Evolutionary conservation across 1,140 invertebrate species (phyloP), one percentile per base, ranked within the genome.

Genomic region (Vanessa tameamea): DNA sequence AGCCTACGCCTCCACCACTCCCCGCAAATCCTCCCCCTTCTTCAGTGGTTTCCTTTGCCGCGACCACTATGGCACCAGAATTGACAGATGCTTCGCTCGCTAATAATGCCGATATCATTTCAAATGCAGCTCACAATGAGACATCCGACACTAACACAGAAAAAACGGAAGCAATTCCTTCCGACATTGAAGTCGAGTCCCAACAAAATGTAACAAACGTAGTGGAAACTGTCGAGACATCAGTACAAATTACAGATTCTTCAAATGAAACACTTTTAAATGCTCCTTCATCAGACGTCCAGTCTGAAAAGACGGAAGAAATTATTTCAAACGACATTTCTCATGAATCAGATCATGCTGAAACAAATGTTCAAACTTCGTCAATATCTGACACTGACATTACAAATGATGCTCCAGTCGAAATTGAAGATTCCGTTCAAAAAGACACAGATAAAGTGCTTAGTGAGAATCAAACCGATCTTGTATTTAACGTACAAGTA

Each of bases 61-160:
- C 90, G 73, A 90, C 88, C 79, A 93, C 92, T 72, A 93, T 93
- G 93, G 93, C 92, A 87, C 89, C 93, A 78, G 90, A 93, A 86
- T 77, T 90, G 84, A 84, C 88, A 83, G 90, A 91, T 75, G 86
- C 88, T 86, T 85, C 87, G 80, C 85, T 87, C 82, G 83, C 85
- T 87, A 90, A 87, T 81, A 82, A 85, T 78, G 77, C 85, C 81
- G 87, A 84, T 75, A 76, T 75, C 76, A 84, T 80, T 70, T 72
- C 84, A 78, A 80, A 77, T 74, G 73, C 84, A 76, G 64, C 85
- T 57, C 71, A 70, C 47, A 67, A 73, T 64, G 68, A 70, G n/a
- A 76, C 66, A 50, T 69, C 73, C 57, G 79, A 77, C 65, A 76
- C 76, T 81, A 82, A 80, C 67, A 78, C 84, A 53, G 78, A 83